Evolutionary conservation across 2,113 vertebrate species (phyloP), one percentile per base, ranked within the genome.

Genomic region (Pollachius pollachius): DNA sequence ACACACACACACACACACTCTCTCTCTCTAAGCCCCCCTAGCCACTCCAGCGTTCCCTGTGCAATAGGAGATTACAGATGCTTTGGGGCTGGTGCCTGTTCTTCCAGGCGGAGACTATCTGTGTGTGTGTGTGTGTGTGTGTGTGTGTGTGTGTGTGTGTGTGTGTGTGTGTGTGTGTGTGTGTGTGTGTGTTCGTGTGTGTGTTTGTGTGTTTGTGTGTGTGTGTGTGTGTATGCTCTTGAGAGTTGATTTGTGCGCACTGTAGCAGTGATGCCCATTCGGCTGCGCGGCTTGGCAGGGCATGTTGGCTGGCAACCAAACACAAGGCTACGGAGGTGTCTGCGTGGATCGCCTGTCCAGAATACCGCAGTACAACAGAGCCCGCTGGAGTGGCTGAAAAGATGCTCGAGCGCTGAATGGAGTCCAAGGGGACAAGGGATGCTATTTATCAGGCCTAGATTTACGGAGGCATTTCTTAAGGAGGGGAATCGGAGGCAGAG

Each of bases 31-130:
- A 83, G 84, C 84, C 85, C 83, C 69, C 79, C 72, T 67, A 83
- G 81, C 88, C 86, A 87, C 70, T 97, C 94, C 87, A 86, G 94
- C 88, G 0, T 94, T 88, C 94, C 92, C 94, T 97, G 97, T 87
- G 93, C 95, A 87, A 93, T 94, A 90, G 83, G 81, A 90, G 90
- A 92, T 92, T 91, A 92, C 88, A 92, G 91, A 87, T 89, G 90
- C 89, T 86, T 73, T 79, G 83, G 80, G 85, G 81, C 83, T 70
- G 73, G 27, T 87, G 90, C 88, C 85, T 80, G 80, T 74, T 82
- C 87, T 81, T 79, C 74, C n/a, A 27, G 77, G 84, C 88, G 79
- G 86, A 81, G 75, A 80, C 72, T 62, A 56, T 69, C 3, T 63
- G 2, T 68, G 62, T 78, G 71, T 66, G 27, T 15, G 27, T 59